These are phyloP conservation scores for Strigamia crassipes DNA, from an alignment of 2,888 invertebrate species.

Conservation along the genomic window DNA sequence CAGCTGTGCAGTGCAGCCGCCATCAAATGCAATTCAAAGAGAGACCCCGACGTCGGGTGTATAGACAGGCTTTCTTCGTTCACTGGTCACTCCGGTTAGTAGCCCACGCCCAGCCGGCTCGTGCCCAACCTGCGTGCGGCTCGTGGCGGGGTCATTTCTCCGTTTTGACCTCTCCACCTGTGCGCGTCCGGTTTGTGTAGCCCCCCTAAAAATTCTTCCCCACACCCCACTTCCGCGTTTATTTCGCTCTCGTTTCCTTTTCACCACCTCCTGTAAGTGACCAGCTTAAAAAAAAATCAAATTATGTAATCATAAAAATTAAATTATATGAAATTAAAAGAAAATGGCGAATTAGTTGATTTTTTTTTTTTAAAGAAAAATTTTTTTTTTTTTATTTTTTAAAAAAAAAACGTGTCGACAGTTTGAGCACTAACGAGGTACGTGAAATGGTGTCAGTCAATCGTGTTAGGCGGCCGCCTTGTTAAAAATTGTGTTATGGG, in stretches of 20 bases:
- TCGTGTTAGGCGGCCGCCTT: slow-evolving; percentile 8
- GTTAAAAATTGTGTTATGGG: slow-evolving; percentile 12
- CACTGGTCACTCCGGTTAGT: slow-evolving; percentile 33
- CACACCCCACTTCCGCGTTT: background rate
- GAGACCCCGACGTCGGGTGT: no score
- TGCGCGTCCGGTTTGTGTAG: background rate
- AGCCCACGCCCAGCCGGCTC: slow-evolving; percentile 34
- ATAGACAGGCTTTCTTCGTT: background rate
- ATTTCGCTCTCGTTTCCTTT: background rate
- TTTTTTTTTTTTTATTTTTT: no score
- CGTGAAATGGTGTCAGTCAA: background rate
- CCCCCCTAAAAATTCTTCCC: slow-evolving; percentile 22
- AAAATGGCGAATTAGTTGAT: background rate
- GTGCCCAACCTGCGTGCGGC: background rate
- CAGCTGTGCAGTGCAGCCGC: background rate
- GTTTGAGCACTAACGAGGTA: background rate
- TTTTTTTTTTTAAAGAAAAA: no score
- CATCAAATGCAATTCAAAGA: background rate
- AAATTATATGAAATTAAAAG: no score
- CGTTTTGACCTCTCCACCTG: slow-evolving; percentile 29
- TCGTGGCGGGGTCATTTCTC: slow-evolving; percentile 25
- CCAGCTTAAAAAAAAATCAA: background rate
- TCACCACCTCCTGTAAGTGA: background rate
- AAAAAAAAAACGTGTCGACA: no score
- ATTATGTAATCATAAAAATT: no score